phyloP scores from a whole-genome alignment of 2,888 invertebrate species.

The Tetrapedia diversipes region DNA sequence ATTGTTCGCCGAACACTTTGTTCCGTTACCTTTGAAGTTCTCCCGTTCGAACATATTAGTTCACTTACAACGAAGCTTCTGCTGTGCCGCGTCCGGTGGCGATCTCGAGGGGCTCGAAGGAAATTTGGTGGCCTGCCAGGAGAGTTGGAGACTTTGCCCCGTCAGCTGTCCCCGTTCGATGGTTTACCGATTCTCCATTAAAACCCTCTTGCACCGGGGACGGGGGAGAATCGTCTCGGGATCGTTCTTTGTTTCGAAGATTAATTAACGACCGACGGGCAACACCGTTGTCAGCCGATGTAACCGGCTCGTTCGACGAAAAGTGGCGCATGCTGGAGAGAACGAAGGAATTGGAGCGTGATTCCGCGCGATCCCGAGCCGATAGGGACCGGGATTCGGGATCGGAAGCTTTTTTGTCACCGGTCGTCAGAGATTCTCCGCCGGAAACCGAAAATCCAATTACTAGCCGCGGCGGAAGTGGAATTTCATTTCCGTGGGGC shows the following conservation, averaged over 20 bases:
- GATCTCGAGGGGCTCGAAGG: background rate
- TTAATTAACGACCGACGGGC: constrained; percentile 47
- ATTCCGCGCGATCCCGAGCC: constrained; percentile 13
- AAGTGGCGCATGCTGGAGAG: constrained; percentile 15
- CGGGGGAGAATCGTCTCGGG: constrained; percentile 19
- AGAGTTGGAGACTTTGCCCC: background rate
- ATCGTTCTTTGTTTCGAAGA: constrained; percentile 34
- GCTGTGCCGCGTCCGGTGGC: background rate
- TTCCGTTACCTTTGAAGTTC: no score
- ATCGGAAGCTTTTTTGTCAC: background rate
- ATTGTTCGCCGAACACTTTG: no score
- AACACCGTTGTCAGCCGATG: constrained; percentile 29
- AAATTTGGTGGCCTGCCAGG: constrained; percentile 23
- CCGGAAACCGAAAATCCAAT: constrained; percentile 54
- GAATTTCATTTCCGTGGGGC: constrained; percentile 52
- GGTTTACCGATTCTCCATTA: constrained; percentile 43
- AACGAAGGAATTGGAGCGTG: constrained; percentile 22
- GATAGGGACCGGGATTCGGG: constrained; percentile 5
- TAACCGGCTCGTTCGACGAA: constrained; percentile 21
- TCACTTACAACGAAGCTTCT: background rate
- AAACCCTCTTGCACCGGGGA: constrained; percentile 8
- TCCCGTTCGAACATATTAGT: no score
- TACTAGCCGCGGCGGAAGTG: constrained; percentile 47
- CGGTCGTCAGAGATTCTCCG: constrained; percentile 32
- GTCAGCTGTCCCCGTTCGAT: constrained; percentile 20